phyloP scores from a whole-genome alignment of 2,888 invertebrate species.

The Heteromurus nitidus region DNA sequence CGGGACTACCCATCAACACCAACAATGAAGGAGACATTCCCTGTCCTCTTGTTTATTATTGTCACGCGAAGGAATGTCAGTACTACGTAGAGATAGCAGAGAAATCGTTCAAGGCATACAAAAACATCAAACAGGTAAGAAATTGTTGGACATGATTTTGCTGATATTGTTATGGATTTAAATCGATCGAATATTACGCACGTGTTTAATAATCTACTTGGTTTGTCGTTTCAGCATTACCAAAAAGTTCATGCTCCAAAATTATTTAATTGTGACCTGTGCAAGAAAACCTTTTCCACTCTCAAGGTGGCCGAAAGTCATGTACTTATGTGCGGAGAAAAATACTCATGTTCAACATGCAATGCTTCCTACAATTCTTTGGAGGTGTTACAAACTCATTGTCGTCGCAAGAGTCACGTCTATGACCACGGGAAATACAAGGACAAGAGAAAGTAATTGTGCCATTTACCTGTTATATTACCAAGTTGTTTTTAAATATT shows the following conservation, averaged over 20 bases:
- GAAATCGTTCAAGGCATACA: constrained; percentile 51
- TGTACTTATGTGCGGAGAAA: constrained; percentile 75
- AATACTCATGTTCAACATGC: constrained; percentile 75
- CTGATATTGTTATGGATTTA: constrained; percentile 14
- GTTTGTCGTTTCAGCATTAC: constrained; percentile 75
- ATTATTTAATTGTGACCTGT: constrained; percentile 75
- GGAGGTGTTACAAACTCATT: constrained; percentile 76
- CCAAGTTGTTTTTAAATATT: too few relatives aligned
- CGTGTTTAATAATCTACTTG: constrained; percentile 17
- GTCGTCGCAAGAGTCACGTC: constrained; percentile 74
- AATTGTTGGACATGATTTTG: not conserved
- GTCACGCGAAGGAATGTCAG: constrained; percentile 65
- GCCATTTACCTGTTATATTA: too few relatives aligned
- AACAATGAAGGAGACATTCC: constrained; percentile 30
- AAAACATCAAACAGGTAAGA: constrained; percentile 59
- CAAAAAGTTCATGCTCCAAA: constrained; percentile 77
- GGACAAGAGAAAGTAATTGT: constrained; percentile 64
- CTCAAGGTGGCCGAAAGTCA: constrained; percentile 76
- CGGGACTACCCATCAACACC: constrained; percentile 5
- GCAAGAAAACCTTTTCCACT: constrained; percentile 76
- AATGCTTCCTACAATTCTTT: constrained; percentile 75
- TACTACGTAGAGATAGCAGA: constrained; percentile 60
- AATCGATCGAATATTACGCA: not conserved
- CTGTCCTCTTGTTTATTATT: constrained; percentile 66
- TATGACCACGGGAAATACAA: constrained; percentile 68